Evolutionary conservation across 2,888 invertebrate genomes (phyloP), one percentile per base, ranked within the genome.

Genomic region (Tribolium freemani): DNA sequence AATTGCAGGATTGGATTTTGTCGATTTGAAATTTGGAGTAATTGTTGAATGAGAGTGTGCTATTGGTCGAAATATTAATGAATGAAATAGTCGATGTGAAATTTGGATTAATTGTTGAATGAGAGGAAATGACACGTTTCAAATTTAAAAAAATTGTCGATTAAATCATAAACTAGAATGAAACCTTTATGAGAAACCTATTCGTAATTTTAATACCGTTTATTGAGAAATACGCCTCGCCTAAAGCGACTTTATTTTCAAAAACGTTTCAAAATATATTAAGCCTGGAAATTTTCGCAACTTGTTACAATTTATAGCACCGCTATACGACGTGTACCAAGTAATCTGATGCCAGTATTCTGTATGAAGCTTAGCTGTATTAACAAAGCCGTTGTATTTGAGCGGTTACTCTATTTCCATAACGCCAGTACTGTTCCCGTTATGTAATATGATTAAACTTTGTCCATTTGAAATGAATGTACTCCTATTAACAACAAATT

Each of bases 121-220:
- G n/a, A n/a, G n/a, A n/a, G n/a, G n/a, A n/a, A n/a, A n/a, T n/a
- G n/a, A n/a, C n/a, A n/a, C n/a, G n/a, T n/a, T n/a, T n/a, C n/a
- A n/a, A n/a, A n/a, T n/a, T n/a, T n/a, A n/a, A n/a, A n/a, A n/a
- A n/a, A n/a, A n/a, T n/a, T n/a, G n/a, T n/a, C n/a, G n/a, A n/a
- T n/a, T n/a, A n/a, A n/a, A n/a, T n/a, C n/a, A n/a, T n/a, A n/a
- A n/a, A n/a, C n/a, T n/a, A n/a, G n/a, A n/a, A n/a, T n/a, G n/a
- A n/a, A n/a, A n/a, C n/a, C n/a, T n/a, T n/a, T n/a, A n/a, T n/a
- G n/a, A n/a, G n/a, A 75, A 73, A 71, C 69, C 63, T 71, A 63
- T 71, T 64, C 67, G 72, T 73, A 75, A 76, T 76, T 76, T 75
- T 73, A 75, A 76, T 69, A 61, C 46, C 31, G 60, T 26, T 64